Conservation (phyloP, 1,140 invertebrate genomes). For the Solen grandis region DNA sequence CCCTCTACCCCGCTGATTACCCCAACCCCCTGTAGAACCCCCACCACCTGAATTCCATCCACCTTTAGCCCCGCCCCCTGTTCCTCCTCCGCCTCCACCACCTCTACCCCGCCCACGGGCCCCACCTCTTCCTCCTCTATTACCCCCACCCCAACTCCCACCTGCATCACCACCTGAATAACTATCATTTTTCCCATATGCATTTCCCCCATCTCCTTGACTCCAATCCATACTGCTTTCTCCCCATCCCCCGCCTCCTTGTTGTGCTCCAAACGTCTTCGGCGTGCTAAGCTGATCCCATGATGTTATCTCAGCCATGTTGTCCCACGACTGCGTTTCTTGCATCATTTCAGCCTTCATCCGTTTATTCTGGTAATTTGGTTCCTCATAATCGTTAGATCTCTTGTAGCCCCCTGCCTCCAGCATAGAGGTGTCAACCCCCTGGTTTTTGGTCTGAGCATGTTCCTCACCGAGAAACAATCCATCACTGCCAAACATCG, state of each 20-base stretch:
- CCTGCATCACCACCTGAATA: neutral
- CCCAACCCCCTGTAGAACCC: neutral
- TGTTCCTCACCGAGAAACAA: neutral
- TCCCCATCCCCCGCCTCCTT: neutral
- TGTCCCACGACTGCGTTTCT: neutral
- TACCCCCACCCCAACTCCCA: constrained; percentile 7
- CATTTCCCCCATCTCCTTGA: neutral
- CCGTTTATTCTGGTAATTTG: no score
- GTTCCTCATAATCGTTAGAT: neutral
- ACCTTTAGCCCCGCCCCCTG: neutral
- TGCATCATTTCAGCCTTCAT: neutral
- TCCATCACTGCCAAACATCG: neutral
- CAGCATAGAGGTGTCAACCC: neutral
- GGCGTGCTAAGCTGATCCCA: constrained; percentile 7
- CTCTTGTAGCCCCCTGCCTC: neutral
- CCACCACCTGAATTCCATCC: constrained; percentile 7
- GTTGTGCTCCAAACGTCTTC: neutral
- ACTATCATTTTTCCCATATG: neutral
- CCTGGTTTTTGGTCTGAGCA: neutral
- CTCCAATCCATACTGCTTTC: neutral
- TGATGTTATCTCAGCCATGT: constrained; percentile 5
- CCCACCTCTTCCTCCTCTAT: neutral
- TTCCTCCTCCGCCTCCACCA: constrained; percentile 10
- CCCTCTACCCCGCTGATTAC: no score
- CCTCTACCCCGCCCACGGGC: neutral